phyloP scores from a whole-genome alignment of 1,140 invertebrate species.

The Zaprionus lachaisei region DNA sequence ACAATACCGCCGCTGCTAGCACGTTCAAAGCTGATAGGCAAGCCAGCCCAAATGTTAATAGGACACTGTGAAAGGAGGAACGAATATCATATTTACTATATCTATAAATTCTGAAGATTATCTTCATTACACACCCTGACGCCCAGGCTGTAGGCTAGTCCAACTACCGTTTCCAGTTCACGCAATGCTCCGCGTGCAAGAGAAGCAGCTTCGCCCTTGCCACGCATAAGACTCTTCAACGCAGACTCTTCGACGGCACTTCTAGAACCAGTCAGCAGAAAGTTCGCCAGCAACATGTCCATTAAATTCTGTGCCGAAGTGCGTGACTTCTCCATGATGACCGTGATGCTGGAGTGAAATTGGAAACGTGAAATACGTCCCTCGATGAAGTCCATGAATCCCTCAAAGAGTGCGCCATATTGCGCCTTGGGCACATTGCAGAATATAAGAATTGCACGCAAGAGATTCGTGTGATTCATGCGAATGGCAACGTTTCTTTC shows the following conservation, averaged over 20 bases:
- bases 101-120: neutral
- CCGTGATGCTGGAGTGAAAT: conserved; percentile 89
- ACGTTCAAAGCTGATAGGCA: conserved; percentile 74
- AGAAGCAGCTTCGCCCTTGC: conserved; percentile 87
- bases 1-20: conserved; percentile 73
- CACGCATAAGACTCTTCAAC: conserved; percentile 87
- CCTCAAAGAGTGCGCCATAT: conserved; percentile 85
- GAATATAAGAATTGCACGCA: conserved; percentile 91
- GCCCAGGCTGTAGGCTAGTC: conserved; percentile 89
- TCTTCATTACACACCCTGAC: conserved; percentile 87
- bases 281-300: conserved; percentile 90
- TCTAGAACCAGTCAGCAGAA: conserved; percentile 85
- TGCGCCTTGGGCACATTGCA: conserved; percentile 92
- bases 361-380: conserved; percentile 89
- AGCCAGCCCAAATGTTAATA: conserved; percentile 76
- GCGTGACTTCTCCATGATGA: conserved; percentile 88
- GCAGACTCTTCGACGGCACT: conserved; percentile 87
- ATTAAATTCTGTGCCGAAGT: conserved; percentile 89
- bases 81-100: neutral
- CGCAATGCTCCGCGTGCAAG: conserved; percentile 89
- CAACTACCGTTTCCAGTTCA: conserved; percentile 90
- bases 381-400: conserved; percentile 82
- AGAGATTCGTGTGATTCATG: conserved; percentile 92
- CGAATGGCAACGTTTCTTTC: conserved; percentile 90
- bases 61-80: conserved; percentile 60